Evolutionary conservation across 2,888 invertebrate species (phyloP).

Genomic region (Ypsolopha scabrella): DNA sequence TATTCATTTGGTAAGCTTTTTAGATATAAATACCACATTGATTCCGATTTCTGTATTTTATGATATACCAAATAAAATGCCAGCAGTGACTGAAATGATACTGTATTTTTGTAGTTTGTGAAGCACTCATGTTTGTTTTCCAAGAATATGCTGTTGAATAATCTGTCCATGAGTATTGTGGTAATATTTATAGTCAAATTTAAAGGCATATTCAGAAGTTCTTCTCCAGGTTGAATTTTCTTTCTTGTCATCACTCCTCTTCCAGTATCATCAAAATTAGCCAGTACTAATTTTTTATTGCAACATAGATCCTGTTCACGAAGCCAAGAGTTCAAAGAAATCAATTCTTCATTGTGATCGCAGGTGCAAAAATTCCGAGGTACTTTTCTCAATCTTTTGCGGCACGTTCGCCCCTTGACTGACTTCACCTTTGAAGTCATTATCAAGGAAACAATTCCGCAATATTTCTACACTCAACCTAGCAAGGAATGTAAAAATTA

Average conservation of each 20-base stretch:
- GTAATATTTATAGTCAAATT: slow-evolving; percentile 70
- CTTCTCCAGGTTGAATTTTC: slow-evolving; percentile 65
- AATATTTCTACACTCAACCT: no score
- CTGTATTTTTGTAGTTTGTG: slow-evolving; percentile 33
- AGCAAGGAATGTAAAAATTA: no score
- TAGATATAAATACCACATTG: slow-evolving; percentile 75
- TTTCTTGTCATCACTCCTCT: slow-evolving; percentile 78
- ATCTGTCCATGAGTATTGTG: slow-evolving; percentile 64
- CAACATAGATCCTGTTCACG: slow-evolving; percentile 66
- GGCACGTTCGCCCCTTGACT: slow-evolving; percentile 64
- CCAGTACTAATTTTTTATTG: slow-evolving; percentile 65
- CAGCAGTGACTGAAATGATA: slow-evolving; percentile 79
- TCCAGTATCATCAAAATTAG: slow-evolving; percentile 75
- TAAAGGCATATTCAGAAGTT: slow-evolving; percentile 72
- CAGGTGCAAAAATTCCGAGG: slow-evolving; percentile 35
- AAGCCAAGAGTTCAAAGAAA: slow-evolving; percentile 68
- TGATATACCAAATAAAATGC: slow-evolving; percentile 81
- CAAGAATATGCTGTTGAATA: slow-evolving; percentile 61
- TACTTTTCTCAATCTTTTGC: slow-evolving; percentile 43
- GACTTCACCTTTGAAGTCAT: neutral
- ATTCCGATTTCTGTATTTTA: slow-evolving; percentile 62
- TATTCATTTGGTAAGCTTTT: slow-evolving; percentile 76
- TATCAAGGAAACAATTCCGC: no score
- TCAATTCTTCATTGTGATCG: slow-evolving; percentile 40
- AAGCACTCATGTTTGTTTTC: slow-evolving; percentile 55